Evolutionary conservation across 2,797 vertebrate genomes (phyloP).

Genomic region (Amazona ochrocephala): DNA sequence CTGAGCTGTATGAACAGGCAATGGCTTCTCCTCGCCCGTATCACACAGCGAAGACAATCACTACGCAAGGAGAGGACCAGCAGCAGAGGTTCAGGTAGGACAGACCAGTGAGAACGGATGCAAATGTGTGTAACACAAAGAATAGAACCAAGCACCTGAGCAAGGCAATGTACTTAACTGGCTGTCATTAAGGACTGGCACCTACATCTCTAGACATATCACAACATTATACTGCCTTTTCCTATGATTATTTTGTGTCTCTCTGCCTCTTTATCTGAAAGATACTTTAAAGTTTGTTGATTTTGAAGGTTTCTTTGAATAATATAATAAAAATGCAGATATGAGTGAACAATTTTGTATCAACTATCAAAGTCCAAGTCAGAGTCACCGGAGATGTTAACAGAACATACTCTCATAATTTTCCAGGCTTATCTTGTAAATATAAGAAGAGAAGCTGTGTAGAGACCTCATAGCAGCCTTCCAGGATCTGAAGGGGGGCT

Average conservation of each 20-base stretch:
- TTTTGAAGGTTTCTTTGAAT: not conserved
- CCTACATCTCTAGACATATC: not conserved
- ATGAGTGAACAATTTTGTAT: not conserved
- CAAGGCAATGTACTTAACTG: not conserved
- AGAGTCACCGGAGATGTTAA: not conserved
- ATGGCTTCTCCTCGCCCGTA: slow-evolving; percentile 32
- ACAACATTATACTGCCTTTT: not conserved
- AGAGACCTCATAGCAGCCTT: no score
- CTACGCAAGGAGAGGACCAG: not conserved
- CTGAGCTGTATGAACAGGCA: slow-evolving; percentile 78
- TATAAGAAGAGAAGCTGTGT: not conserved
- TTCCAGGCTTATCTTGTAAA: not conserved
- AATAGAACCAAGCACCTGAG: not conserved
- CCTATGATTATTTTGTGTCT: not conserved
- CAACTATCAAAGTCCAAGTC: not conserved
- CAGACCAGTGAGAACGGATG: not conserved
- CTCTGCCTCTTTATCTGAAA: not conserved
- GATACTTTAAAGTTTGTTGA: not conserved
- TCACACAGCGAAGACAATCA: not conserved
- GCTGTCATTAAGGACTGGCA: not conserved
- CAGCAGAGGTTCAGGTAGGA: slow-evolving; percentile 74
- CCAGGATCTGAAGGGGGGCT: no score
- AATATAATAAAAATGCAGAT: not conserved
- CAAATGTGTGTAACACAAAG: not conserved
- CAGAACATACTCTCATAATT: not conserved